Evolutionary conservation across 2,888 invertebrate species (phyloP), one percentile per base, ranked within the genome.

Genomic region (Ophion ellenae): DNA sequence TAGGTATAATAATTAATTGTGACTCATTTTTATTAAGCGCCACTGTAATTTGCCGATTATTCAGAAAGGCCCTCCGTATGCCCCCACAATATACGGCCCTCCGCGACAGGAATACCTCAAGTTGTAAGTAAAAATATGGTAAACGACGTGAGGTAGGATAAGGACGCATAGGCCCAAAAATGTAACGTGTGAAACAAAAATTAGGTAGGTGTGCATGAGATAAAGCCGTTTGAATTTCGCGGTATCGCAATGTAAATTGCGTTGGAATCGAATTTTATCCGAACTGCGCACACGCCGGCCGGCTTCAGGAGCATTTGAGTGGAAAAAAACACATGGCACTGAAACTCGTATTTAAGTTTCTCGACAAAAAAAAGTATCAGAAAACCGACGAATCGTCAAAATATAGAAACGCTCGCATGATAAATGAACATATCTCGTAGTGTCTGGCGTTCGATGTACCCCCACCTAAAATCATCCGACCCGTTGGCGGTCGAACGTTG

Each of bases 381-480:
- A 61, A 40, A 40, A 45, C 7, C 17, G 20, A 14, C 47, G 11
- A 24, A n/a, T 66, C 10, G 17, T 61, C 24, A 74, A 14, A 3
- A 9, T 70, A 9, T 40, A n/a, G 64, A 24, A 36, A 57, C 17
- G 61, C 11, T 36, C 32, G 40, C 36, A 32, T 61, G 40, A 61
- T 20, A 70, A 77, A 74, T 36, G n/a, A 71, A 40, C 61, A 57
- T 14, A 17, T 63, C 63, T 45, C n/a, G 9, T 75, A 45, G 11
- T 7, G 17, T 63, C 63, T 28, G 57, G 45, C n/a, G 76, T 75
- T 86, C 77, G 69, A 63, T 45, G 7, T 77, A 47, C 81, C 83
- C 83, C 83, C 86, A 40, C 83, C 70, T 66, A 45, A 78, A 78
- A 83, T 84, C 81, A 74, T 71, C 28, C 73, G 84, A 87, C 80